Evolutionary conservation across 2,888 invertebrate species (phyloP).

Genomic region (Noctua fimbriata): DNA sequence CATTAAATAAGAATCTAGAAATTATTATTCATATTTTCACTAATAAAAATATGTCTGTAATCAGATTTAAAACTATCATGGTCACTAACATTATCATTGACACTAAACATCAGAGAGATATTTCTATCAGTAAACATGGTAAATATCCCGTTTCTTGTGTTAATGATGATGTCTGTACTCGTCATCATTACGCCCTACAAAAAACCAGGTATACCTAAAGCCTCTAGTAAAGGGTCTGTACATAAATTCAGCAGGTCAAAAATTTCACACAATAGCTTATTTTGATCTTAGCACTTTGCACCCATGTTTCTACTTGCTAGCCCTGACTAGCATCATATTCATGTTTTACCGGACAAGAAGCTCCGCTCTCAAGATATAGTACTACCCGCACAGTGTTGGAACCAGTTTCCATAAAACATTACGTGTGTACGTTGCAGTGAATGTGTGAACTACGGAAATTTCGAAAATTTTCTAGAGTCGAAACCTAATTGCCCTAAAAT

Average conservation of each 20-base stretch:
- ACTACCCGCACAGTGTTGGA: conserved; percentile 14
- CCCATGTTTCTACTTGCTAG: background rate
- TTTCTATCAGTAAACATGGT: too few relatives aligned
- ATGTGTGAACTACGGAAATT: background rate
- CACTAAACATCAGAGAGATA: too few relatives aligned
- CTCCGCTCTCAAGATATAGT: conserved; percentile 13
- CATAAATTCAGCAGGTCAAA: background rate
- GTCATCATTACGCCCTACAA: too few relatives aligned
- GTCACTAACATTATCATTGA: too few relatives aligned
- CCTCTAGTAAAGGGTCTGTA: background rate
- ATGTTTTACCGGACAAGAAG: conserved; percentile 26
- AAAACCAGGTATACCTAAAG: too few relatives aligned
- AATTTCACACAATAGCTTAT: background rate
- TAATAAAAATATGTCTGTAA: too few relatives aligned
- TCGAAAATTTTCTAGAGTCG: background rate
- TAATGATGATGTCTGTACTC: too few relatives aligned
- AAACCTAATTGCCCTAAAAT: background rate
- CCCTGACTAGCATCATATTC: background rate
- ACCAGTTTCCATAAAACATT: conserved; percentile 43
- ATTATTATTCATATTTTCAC: too few relatives aligned
- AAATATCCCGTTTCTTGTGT: too few relatives aligned
- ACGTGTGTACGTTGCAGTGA: conserved; percentile 25
- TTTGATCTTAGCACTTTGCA: background rate
- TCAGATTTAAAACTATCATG: too few relatives aligned
- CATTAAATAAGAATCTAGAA: background rate